phyloP scores from a whole-genome alignment of 2,797 vertebrate genomes.

The Dallia pectoralis region DNA sequence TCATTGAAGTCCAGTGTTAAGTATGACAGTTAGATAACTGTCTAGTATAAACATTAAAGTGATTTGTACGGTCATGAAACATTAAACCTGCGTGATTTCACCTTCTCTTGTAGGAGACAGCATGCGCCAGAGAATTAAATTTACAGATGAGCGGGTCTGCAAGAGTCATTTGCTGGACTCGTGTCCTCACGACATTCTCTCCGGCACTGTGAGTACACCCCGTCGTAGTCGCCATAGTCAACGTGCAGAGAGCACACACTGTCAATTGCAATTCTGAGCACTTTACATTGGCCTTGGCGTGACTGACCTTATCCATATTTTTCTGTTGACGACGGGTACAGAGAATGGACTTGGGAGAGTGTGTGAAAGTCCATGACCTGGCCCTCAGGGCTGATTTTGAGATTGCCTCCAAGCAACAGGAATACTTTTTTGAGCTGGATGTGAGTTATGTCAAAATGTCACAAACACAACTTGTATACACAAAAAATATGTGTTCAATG shows the following conservation, averaged over 20 bases:
- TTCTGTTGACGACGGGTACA: slow-evolving; percentile 44
- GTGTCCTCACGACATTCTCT: slow-evolving; percentile 97
- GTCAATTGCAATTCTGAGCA: not conserved
- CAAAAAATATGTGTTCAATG: not conserved
- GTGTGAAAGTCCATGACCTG: slow-evolving; percentile 95
- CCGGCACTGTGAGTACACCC: slow-evolving; percentile 89
- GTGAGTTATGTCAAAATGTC: slow-evolving; percentile 74
- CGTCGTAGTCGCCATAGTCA: not conserved
- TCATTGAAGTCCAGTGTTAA: no score
- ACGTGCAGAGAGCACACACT: not conserved
- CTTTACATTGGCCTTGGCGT: not conserved
- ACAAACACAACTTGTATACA: no score
- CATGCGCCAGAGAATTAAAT: slow-evolving; percentile 97
- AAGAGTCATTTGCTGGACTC: slow-evolving; percentile 99
- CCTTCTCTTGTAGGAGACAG: slow-evolving; percentile 84
- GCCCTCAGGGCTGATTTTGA: slow-evolving; percentile 97
- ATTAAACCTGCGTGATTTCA: not conserved
- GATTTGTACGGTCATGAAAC: not conserved
- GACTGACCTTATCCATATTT: not conserved
- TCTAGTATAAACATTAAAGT: not conserved
- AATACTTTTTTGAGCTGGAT: slow-evolving; percentile 98
- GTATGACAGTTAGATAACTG: not conserved
- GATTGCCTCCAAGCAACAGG: slow-evolving; percentile 97
- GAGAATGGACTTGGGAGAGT: slow-evolving; percentile 99
- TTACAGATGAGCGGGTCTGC: slow-evolving; percentile 95